Base-by-base conservation (phyloP, 2,113 vertebrate genomes). In the Atherinomorus stipes region DNA sequence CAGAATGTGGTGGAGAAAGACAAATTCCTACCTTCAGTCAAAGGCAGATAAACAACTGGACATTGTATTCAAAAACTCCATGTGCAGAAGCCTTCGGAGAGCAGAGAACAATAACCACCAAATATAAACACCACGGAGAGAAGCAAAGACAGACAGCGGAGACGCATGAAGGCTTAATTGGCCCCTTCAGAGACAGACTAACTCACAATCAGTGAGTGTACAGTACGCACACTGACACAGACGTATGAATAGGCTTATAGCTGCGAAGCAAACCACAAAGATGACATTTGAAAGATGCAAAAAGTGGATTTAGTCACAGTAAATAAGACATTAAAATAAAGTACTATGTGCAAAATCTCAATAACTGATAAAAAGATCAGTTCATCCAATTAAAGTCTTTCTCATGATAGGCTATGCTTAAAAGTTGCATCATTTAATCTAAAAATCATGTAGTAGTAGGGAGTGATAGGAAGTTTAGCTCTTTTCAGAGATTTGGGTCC, bases 161-260 rank as follows among this genome's bases (percentile, higher is more conserved):
- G 67, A 74, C 64, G 85, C 58, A 58, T 67, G 66, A 80, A 61
- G 74, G 60, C 74, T 81, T 90, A 83, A 87, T 90, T 81, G 73
- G 65, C 50, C 59, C 42, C 64, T 84, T 86, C 54, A 61, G 65
- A 77, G 63, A 70, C 45, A 4, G 34, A 49, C 66, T 25, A 64
- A 68, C 44, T 53, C 37, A 81, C 44, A 67, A 34, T 25, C 25
- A 52, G 64, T 16, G 26, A 40, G 28, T 28, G 63, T 53, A 64
- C 34, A 69, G 40, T 12, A 50, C 26, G 16, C 38, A 78, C 59
- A 64, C 16, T 64, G 63, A 68, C 22, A 63, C 7, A 45, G n/a
- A 58, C 3, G 1, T 37, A 23, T 26, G 22, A 56, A 64, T 11
- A 31, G 47, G 52, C 2, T 25, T 66, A n/a, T 31, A 53, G 49